Conservation (phyloP, 2,888 invertebrate species). For the Agrotis clavis region DNA sequence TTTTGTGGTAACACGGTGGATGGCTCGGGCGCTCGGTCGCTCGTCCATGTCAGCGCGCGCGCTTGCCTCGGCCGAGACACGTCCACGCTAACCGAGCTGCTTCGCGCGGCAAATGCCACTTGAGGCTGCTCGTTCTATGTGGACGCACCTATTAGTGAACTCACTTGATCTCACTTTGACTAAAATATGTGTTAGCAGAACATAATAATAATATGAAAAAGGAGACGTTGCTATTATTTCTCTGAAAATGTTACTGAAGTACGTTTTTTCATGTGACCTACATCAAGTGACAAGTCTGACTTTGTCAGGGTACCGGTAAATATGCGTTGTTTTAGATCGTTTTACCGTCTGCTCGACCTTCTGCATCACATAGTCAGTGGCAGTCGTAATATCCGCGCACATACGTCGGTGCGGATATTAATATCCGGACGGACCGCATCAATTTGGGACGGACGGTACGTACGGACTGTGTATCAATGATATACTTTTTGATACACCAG, state of each 20-base stretch:
- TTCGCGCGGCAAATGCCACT: too few species aligned
- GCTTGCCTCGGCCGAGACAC: too few species aligned
- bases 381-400: slow-evolving; percentile 73
- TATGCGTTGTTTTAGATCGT: neutral
- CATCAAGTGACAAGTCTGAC: slow-evolving; percentile 8
- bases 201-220: neutral
- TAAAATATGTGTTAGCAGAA: neutral
- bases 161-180: neutral
- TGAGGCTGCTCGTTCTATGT: too few species aligned
- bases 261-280: neutral
- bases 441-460: too few species aligned
- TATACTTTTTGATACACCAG: slow-evolving; percentile 50
- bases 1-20: too few species aligned
- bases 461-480: slow-evolving; percentile 61
- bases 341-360: slow-evolving; percentile 23
- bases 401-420: slow-evolving; percentile 69
- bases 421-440: slow-evolving; percentile 75
- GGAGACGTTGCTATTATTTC: neutral
- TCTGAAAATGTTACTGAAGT: neutral
- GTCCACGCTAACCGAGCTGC: too few species aligned
- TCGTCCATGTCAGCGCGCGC: too few species aligned
- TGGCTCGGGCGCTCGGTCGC: too few species aligned
- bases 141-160: too few species aligned
- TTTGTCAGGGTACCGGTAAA: neutral
- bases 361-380: slow-evolving; percentile 44